Percentiles rank a stretch among this genome's conserved stretches.
Evolutionary conservation across 2,797 vertebrate species (phyloP).

Genomic region (Bovichtus variegatus): DNA sequence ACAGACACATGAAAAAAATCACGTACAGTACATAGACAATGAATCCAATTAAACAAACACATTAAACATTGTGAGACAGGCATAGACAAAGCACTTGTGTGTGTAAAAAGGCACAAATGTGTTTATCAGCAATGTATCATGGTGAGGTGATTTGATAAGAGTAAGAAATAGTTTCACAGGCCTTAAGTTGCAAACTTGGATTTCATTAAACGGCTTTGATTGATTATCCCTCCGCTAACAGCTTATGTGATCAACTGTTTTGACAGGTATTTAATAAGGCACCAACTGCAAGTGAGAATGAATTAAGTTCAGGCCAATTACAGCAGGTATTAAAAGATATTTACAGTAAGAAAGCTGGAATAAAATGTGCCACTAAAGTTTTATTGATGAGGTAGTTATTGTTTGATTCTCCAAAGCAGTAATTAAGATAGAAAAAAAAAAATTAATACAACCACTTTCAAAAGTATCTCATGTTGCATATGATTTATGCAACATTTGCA

Average conservation of each 20-base stretch:
- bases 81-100: slow-evolving; percentile 43
- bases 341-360: slow-evolving; percentile 40
- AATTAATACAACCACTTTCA: slow-evolving; percentile 18
- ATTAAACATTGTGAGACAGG: slow-evolving; percentile 33
- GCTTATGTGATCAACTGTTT: slow-evolving; percentile 48
- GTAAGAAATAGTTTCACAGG: slow-evolving; percentile 32
- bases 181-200: slow-evolving; percentile 41
- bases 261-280: slow-evolving; percentile 53
- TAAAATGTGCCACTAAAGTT: slow-evolving; percentile 39
- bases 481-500: slow-evolving; percentile 32
- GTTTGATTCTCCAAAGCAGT: slow-evolving; percentile 27
- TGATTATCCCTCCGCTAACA: slow-evolving; percentile 48
- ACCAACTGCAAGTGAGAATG: slow-evolving; percentile 18
- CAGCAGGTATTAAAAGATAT: slow-evolving; percentile 39
- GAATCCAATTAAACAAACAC: slow-evolving; percentile 35
- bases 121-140: slow-evolving; percentile 14
- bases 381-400: slow-evolving; percentile 54
- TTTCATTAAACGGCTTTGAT: slow-evolving; percentile 50
- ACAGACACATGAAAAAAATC: slow-evolving; percentile 24
- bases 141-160: slow-evolving; percentile 16
- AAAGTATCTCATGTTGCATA: not conserved
- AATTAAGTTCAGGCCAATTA: slow-evolving; percentile 51
- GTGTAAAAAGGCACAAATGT: slow-evolving; percentile 20
- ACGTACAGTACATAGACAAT: slow-evolving; percentile 45
- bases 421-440: slow-evolving; percentile 29